These are phyloP conservation scores for Myotis findleyi DNA, from an alignment of 2,797 vertebrate species.

Conservation along the genomic window DNA sequence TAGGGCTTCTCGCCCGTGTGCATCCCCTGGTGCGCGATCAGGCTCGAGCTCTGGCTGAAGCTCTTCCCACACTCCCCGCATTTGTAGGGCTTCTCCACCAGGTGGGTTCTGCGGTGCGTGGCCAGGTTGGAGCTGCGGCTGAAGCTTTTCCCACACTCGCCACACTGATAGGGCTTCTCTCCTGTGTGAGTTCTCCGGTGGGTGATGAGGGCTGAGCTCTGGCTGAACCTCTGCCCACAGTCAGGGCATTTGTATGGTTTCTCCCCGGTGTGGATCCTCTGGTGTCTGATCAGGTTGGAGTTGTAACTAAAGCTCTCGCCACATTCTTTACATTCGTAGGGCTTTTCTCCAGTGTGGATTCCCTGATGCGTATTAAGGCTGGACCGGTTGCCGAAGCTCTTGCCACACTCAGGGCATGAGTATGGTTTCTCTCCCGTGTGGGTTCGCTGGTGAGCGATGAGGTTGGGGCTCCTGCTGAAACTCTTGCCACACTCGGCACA, in stretches of 20 bases:
- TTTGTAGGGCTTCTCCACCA: conserved; percentile 80
- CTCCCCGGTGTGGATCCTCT: conserved; percentile 79
- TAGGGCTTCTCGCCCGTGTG: conserved; percentile 82
- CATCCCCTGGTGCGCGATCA: conserved; percentile 74
- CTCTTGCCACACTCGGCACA: conserved; percentile 80
- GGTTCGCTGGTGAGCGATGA: conserved; percentile 81
- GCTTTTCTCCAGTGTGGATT: conserved; percentile 77
- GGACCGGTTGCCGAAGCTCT: conserved; percentile 80
- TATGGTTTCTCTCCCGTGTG: conserved; percentile 80
- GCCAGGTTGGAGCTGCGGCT: conserved; percentile 82
- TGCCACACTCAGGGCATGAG: conserved; percentile 69
- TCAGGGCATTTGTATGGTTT: conserved; percentile 69
- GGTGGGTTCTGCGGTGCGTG: conserved; percentile 78
- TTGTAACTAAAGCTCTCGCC: conserved; percentile 79
- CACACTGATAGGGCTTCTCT: conserved; percentile 78
- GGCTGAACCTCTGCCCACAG: conserved; percentile 79
- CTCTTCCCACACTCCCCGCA: conserved; percentile 75
- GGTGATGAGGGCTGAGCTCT: conserved; percentile 80
- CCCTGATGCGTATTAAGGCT: conserved; percentile 80
- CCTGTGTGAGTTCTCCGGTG: conserved; percentile 80
- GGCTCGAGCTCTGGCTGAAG: conserved; percentile 82
- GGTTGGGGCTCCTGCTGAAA: conserved; percentile 81
- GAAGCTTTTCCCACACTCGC: conserved; percentile 78
- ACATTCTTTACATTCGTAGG: conserved; percentile 75
- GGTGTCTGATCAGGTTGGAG: conserved; percentile 81